Evolutionary conservation across 2,888 invertebrate species (phyloP), one percentile per base, ranked within the genome.

Genomic region (Norana najaformis): DNA sequence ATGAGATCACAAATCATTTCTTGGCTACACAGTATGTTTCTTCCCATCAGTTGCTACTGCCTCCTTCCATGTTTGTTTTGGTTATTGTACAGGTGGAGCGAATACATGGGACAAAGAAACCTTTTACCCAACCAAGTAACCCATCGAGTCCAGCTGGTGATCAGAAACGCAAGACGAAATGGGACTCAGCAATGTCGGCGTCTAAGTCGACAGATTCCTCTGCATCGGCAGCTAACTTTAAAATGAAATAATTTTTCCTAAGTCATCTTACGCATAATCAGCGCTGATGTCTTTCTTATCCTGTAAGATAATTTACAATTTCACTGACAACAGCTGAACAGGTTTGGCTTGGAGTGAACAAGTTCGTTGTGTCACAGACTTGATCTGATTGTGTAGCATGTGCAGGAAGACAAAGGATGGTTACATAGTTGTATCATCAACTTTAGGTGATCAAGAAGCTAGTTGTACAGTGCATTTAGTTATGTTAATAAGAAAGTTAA

Each of bases 91-190:
- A 91, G 91, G 89, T 91, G 18, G 92, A 92, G 89, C 90, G 91
- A 88, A 91, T 92, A 30, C 88, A 82, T 20, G 92, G 90, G 34
- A 91, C 89, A 34, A 92, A 92, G 90, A 92, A 91, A 83, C 39
- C 89, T 18, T 88, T 47, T 14, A 89, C 34, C 0, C 88, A 88
- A 35, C 34, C 41, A 35, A 37, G 37, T 34, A 47, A 85, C 36
- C 85, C 41, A 38, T n/a, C 41, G 36, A 47, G 88, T 34, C 47
- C 88, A 5, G 5, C 41, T 39, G 34, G 36, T 35, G 88, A 88
- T 30, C 88, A 39, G 88, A 88, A 88, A 37, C 88, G 88, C 23
- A n/a, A 35, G 37, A 88, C 38, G 23, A 88, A 88, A 47, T 88
- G 88, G 88, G 88, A 88, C 39, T 38, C 88, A 23, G 47, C 88